Conservation (phyloP, 2,797 vertebrate genomes). For the Mareca penelope region DNA sequence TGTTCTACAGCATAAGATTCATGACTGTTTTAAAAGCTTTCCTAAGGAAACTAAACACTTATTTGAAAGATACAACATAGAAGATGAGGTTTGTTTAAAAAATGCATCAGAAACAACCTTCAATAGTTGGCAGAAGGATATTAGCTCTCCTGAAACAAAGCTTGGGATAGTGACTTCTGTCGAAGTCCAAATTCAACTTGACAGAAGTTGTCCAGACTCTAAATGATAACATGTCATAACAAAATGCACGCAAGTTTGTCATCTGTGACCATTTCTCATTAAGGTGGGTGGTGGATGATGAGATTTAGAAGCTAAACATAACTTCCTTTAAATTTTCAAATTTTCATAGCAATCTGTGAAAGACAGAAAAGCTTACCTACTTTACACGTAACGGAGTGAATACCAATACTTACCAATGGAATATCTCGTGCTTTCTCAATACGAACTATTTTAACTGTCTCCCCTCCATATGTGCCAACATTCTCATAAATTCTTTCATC, state of each 20-base stretch:
- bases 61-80: not conserved
- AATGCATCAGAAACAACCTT: not conserved
- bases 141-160: not conserved
- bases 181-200: not conserved
- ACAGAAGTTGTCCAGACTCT: not conserved
- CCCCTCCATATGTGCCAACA: constrained; percentile 90
- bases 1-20: accelerated
- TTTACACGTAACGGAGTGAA: not conserved
- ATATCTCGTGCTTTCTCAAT: constrained; percentile 96
- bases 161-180: not conserved
- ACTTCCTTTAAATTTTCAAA: not conserved
- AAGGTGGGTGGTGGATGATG: not conserved
- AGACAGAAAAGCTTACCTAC: not conserved
- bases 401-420: constrained; percentile 87
- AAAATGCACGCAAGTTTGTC: not conserved
- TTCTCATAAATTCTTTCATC: constrained; percentile 86
- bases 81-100: not conserved
- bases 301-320: not conserved
- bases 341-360: not conserved
- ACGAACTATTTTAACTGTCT: constrained; percentile 95
- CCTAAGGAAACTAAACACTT: not conserved
- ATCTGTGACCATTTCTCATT: not conserved
- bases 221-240: accelerated
- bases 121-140: not conserved
- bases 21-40: not conserved